phyloP scores from a whole-genome alignment of 2,888 invertebrate species.

The Phorcus lineatus region DNA sequence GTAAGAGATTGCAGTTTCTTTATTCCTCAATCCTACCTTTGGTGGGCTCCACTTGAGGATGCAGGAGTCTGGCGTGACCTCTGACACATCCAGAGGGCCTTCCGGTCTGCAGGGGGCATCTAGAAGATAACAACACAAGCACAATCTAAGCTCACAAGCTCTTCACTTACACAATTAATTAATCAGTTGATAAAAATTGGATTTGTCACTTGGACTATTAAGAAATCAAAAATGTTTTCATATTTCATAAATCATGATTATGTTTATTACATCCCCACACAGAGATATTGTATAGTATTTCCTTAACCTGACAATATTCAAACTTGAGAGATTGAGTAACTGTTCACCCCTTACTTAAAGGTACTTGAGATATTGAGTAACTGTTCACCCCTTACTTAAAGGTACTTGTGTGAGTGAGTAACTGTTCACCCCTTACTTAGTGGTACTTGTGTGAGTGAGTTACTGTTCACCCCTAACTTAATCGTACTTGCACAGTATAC shows the following conservation, averaged over 20 bases:
- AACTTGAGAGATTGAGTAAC: neutral
- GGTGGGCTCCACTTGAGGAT: conserved; percentile 82
- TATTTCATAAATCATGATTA: too few species aligned
- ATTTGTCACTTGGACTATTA: too few species aligned
- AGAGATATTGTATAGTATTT: neutral
- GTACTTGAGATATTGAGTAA: too few species aligned
- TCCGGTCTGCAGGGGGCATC: conserved; percentile 92
- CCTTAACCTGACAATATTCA: neutral
- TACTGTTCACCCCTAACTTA: neutral
- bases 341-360: neutral
- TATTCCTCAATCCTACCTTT: conserved; percentile 66
- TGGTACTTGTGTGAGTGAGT: too few species aligned
- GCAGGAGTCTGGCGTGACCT: conserved; percentile 96
- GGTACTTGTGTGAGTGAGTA: too few species aligned
- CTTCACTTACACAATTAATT: too few species aligned
- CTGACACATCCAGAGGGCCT: conserved; percentile 92
- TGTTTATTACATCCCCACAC: neutral
- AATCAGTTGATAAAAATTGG: too few species aligned
- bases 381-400: neutral
- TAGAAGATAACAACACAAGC: conserved; percentile 34
- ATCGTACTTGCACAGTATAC: neutral
- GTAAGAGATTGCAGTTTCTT: too few species aligned
- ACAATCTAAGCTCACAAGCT: too few species aligned
- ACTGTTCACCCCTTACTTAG: neutral
- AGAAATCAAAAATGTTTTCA: too few species aligned